These are phyloP conservation scores for Heliangelus exortis DNA, from an alignment of 2,797 vertebrate species.

Conservation along the genomic window DNA sequence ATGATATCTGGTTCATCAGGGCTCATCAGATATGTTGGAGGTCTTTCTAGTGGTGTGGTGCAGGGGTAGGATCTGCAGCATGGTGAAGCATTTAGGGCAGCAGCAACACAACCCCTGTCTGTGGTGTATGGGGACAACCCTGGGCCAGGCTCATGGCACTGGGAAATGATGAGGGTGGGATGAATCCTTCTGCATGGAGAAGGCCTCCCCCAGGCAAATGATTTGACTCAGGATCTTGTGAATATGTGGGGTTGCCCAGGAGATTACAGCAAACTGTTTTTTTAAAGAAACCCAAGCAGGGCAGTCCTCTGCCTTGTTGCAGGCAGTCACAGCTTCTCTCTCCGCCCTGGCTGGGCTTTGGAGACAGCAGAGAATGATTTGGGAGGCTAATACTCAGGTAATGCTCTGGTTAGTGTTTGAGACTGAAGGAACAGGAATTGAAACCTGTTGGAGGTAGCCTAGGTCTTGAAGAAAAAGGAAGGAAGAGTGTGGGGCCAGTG, in stretches of 20 bases:
- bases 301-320: background rate
- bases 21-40: background rate
- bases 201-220: background rate
- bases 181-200: background rate
- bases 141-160: background rate
- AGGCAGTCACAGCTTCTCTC: background rate
- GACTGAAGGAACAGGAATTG: background rate
- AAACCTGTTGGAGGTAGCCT: background rate
- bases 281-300: background rate
- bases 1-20: background rate
- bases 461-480: background rate
- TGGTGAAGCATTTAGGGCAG: background rate
- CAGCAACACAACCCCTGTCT: background rate
- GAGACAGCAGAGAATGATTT: background rate
- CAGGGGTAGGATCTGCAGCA: accelerated
- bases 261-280: background rate
- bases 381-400: background rate
- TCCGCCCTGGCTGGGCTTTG: background rate
- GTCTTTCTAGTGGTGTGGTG: background rate
- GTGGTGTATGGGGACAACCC: background rate
- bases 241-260: background rate
- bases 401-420: accelerated
- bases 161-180: background rate
- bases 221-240: background rate
- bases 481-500: too few relatives aligned